Base-by-base conservation (phyloP, 2,113 vertebrate species). In the Syngnathus typhle region DNA sequence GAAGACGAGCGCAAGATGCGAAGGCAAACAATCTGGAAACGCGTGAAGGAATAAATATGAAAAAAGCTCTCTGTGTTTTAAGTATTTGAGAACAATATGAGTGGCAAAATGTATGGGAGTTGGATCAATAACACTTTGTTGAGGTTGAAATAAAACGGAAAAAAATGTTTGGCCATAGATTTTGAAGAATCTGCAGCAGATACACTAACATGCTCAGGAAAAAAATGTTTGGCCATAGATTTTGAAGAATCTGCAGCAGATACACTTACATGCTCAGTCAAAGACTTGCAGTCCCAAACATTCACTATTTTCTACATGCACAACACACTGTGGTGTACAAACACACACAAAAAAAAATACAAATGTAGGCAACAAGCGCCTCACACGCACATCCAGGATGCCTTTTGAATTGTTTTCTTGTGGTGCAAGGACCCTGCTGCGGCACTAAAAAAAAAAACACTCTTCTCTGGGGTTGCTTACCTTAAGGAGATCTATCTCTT, bases 401-500 rank as follows among this genome's bases (percentile, higher is more conserved):
- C 85, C 85, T 88, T 87, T 80, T 92, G 91, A 91, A 91, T 91
- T 91, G 89, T 91, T 91, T 90, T 89, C 85, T 82, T 90, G 83
- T 88, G 83, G 85, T 90, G 86, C 84, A 88, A 82, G 87, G 89
- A 90, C 87, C 91, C 89, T 78, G 90, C 89, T 87, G 88, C 90
- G 88, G 88, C 89, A 88, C 86, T 84, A 86, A 87, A 90, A 83
- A 90, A 89, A 91, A 72, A 84, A 88, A 80, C 88, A 83, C 77
- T 82, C 83, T 77, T 77, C 82, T 78, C 87, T 88, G 83, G 85
- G 84, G 87, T 88, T 87, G 87, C 90, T 95, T 97, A 99, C 96
- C 95, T 99, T 98, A 79, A 99, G 95, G 89, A 99, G 97, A 92
- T 99, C 96, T 91, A 98, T 99, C 93, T 98, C 95, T 94, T 98